These are phyloP conservation scores for Watsonalla cultraria DNA, from an alignment of 2,888 invertebrate genomes.

Conservation along the genomic window DNA sequence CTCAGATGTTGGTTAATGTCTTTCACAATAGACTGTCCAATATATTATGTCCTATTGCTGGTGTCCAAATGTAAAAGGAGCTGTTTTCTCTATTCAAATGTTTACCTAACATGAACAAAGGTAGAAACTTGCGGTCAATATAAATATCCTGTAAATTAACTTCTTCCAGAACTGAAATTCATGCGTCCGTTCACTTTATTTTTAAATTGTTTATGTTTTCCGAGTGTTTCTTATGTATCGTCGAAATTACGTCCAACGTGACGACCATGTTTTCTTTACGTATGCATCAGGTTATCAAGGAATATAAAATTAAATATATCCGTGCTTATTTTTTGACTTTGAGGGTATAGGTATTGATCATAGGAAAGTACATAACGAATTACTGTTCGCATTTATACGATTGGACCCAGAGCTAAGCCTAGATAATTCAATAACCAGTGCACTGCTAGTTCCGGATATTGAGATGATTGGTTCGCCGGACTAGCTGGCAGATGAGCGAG, in stretches of 20 bases:
- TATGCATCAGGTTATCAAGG: constrained; percentile 1
- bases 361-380: too few relatives aligned
- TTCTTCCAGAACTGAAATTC: constrained; percentile 9
- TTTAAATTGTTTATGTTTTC: constrained; percentile 38
- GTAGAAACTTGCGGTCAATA: background rate
- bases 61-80: background rate
- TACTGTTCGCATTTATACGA: background rate
- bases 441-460: constrained; percentile 61
- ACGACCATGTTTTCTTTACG: constrained; percentile 1
- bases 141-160: background rate
- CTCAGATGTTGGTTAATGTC: background rate
- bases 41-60: background rate
- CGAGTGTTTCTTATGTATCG: constrained; percentile 41
- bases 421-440: constrained; percentile 32
- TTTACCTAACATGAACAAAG: too few relatives aligned
- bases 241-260: constrained; percentile 28
- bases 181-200: constrained; percentile 32
- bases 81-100: too few relatives aligned
- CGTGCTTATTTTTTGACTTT: background rate
- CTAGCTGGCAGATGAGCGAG: constrained; percentile 29
- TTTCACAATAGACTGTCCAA: background rate
- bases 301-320: background rate
- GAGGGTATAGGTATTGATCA: background rate
- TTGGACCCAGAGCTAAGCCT: background rate
- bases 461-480: constrained; percentile 57